Conservation (phyloP, 2,888 invertebrate species). For the Platynereis dumerilii region DNA sequence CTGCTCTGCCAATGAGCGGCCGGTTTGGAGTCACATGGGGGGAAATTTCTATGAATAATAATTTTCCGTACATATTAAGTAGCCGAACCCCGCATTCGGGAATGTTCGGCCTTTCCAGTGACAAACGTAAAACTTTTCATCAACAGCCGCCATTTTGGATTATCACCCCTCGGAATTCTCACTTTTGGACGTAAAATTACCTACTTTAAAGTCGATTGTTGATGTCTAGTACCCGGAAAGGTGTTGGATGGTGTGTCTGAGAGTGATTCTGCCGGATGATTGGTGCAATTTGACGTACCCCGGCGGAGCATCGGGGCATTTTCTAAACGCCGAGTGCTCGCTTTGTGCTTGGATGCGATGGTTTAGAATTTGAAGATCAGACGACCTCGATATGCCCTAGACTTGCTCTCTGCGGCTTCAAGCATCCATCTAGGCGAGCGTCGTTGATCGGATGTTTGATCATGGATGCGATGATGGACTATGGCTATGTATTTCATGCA, state of each 20-base stretch:
- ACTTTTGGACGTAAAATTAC: conserved; percentile 61
- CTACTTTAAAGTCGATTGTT: conserved; percentile 11
- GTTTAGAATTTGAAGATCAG: conserved; percentile 26
- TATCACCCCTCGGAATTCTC: conserved; percentile 79
- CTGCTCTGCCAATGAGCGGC: conserved; percentile 26
- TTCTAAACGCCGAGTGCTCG: conserved; percentile 34
- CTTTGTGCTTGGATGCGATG: conserved; percentile 33
- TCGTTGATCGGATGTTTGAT: conserved; percentile 12
- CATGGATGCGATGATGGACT: conserved; percentile 11
- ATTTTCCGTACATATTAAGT: conserved; percentile 42
- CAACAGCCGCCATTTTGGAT: conserved; percentile 95
- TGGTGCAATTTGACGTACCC: conserved; percentile 27
- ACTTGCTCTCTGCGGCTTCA: conserved; percentile 23
- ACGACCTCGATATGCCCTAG: conserved; percentile 26
- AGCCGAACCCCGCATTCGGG: conserved; percentile 50
- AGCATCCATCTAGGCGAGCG: conserved; percentile 7
- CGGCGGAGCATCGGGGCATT: conserved; percentile 41
- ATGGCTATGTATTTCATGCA: neutral
- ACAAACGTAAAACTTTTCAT: conserved; percentile 95
- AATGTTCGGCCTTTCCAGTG: conserved; percentile 73
- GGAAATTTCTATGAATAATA: conserved; percentile 51
- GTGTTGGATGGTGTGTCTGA: conserved; percentile 32
- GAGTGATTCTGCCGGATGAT: conserved; percentile 33
- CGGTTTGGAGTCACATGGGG: conserved; percentile 43
- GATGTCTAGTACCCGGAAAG: conserved; percentile 19